Conservation (phyloP, 2,888 invertebrate genomes). For the Drepanosiphum platanoidis region DNA sequence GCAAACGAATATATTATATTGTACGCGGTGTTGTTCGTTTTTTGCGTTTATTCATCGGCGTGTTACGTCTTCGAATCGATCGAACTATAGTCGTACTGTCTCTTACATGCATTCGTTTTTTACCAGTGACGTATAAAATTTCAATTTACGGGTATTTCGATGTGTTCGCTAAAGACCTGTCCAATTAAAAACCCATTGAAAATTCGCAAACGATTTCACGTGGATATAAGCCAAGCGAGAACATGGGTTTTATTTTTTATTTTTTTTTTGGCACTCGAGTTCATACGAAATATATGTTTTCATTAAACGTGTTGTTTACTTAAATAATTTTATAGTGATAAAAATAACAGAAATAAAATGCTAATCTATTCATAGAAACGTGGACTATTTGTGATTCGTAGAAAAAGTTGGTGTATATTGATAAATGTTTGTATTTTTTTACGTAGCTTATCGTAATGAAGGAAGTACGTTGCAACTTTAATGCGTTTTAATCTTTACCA, state of each 20-base stretch:
- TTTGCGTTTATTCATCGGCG: too few relatives aligned
- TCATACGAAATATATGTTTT: not conserved
- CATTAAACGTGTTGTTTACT: not conserved
- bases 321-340: conserved; percentile 5
- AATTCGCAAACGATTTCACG: not conserved
- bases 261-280: conserved; percentile 32
- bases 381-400: conserved; percentile 5
- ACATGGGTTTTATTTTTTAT: not conserved
- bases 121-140: not conserved
- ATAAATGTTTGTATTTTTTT: too few relatives aligned
- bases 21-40: too few relatives aligned
- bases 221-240: conserved; percentile 43
- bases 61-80: too few relatives aligned
- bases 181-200: not conserved
- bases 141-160: not conserved
- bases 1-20: not conserved
- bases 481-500: not conserved
- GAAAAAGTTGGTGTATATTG: not conserved
- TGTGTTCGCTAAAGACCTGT: not conserved
- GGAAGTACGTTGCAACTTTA: too few relatives aligned
- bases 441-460: too few relatives aligned
- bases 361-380: conserved; percentile 45
- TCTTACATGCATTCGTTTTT: not conserved
- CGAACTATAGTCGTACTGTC: too few relatives aligned
- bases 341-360: conserved; percentile 21